Evolutionary conservation across 1,140 invertebrate genomes (phyloP).

Genomic region (Geopemphigus sp.): DNA sequence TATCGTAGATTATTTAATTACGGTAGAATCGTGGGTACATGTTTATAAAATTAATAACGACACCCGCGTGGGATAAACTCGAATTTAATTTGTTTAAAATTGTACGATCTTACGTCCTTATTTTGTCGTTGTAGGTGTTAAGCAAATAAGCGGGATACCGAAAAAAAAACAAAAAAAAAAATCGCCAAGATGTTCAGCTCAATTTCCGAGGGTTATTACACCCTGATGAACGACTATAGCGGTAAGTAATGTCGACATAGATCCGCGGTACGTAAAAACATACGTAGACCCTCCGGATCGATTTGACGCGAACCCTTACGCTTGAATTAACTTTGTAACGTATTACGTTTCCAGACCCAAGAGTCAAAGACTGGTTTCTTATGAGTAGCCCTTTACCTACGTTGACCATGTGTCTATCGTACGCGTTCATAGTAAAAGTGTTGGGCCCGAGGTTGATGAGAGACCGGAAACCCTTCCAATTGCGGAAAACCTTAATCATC

Average conservation of each 20-base stretch:
- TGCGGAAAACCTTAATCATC: conserved; percentile 72
- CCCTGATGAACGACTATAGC: conserved; percentile 75
- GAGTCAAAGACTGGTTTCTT: conserved; percentile 80
- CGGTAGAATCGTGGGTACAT: too few relatives aligned
- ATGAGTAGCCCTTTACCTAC: conserved; percentile 83
- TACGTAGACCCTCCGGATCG: too few relatives aligned
- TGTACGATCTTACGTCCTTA: too few relatives aligned
- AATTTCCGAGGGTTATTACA: conserved; percentile 68
- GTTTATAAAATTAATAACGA: too few relatives aligned
- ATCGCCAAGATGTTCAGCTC: neutral
- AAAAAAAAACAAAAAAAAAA: too few relatives aligned
- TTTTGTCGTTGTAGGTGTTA: conserved; percentile 3
- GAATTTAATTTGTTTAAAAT: too few relatives aligned
- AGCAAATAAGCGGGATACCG: neutral
- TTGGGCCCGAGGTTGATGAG: conserved; percentile 81
- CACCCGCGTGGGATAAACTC: too few relatives aligned
- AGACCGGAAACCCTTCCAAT: conserved; percentile 77
- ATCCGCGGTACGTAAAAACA: too few relatives aligned
- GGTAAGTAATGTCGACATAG: too few relatives aligned
- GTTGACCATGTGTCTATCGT: conserved; percentile 70
- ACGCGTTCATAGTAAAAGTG: conserved; percentile 75
- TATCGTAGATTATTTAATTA: too few relatives aligned
- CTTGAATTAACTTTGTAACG: too few relatives aligned
- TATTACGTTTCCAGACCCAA: conserved; percentile 63
- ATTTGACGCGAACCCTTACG: too few relatives aligned